These are phyloP conservation scores for Cuniculus paca DNA, from an alignment of 2,797 vertebrate genomes.

Conservation along the genomic window DNA sequence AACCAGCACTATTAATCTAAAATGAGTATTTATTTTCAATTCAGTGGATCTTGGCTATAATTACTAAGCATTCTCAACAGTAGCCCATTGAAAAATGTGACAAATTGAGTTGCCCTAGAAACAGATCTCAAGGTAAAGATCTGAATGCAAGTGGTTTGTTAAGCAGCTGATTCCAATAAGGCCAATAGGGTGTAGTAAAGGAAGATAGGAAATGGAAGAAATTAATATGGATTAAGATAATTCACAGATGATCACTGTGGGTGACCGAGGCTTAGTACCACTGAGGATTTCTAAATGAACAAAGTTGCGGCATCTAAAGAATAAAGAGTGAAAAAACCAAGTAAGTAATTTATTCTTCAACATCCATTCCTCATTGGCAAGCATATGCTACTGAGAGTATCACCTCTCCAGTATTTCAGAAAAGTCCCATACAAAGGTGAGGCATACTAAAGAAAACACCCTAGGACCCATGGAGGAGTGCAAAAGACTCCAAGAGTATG, in stretches of 20 bases:
- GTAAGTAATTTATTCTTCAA: neutral
- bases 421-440: neutral
- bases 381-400: neutral
- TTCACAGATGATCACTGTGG: neutral
- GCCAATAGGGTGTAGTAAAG: neutral
- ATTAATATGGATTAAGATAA: neutral
- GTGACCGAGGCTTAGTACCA: neutral
- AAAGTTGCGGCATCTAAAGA: neutral
- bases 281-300: neutral
- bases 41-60: constrained; percentile 27
- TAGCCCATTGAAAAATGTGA: neutral
- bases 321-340: neutral
- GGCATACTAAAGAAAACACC: neutral
- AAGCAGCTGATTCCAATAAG: neutral
- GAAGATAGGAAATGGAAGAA: neutral
- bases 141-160: neutral
- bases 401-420: neutral
- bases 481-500: neutral
- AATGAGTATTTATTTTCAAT: neutral
- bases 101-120: neutral
- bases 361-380: neutral
- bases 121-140: constrained; percentile 12
- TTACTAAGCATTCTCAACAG: constrained; percentile 36
- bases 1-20: constrained; percentile 15
- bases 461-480: neutral